phyloP scores from a whole-genome alignment of 2,113 vertebrate species.

The Hemichromis elongatus region DNA sequence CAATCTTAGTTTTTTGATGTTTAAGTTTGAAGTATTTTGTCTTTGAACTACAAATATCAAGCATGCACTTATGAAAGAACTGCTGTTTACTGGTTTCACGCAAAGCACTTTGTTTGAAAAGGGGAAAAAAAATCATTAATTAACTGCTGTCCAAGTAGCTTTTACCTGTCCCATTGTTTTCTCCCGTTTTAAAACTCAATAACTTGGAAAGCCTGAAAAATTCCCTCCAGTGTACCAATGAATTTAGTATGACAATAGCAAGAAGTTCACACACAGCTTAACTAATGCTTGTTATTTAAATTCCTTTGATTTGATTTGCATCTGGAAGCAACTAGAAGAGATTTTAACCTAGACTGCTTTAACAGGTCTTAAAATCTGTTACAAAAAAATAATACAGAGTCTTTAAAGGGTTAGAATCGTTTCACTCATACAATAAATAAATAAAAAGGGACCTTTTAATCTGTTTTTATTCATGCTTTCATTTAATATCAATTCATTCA shows the following conservation, averaged over 20 bases:
- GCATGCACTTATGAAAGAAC: neutral
- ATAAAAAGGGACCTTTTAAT: neutral
- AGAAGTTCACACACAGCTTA: neutral
- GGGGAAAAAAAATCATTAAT: too few species aligned
- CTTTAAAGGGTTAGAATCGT: neutral
- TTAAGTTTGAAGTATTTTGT: neutral
- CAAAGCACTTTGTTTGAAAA: neutral
- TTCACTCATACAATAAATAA: neutral
- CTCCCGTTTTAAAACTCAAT: neutral
- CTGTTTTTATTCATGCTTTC: neutral
- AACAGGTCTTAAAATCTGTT: neutral
- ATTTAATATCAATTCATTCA: neutral
- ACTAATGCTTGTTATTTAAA: neutral
- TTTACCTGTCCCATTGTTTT: constrained; percentile 7
- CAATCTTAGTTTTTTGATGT: neutral
- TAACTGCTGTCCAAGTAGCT: too few species aligned
- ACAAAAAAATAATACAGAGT: neutral
- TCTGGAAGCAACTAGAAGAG: neutral
- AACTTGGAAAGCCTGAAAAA: constrained; percentile 4
- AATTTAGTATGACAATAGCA: neutral
- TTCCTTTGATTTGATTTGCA: neutral
- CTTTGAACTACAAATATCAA: neutral
- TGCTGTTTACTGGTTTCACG: neutral
- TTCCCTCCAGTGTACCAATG: neutral
- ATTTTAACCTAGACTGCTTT: neutral